Evolutionary conservation across 1,140 invertebrate genomes (phyloP).

Genomic region (Solenopsis fugax): DNA sequence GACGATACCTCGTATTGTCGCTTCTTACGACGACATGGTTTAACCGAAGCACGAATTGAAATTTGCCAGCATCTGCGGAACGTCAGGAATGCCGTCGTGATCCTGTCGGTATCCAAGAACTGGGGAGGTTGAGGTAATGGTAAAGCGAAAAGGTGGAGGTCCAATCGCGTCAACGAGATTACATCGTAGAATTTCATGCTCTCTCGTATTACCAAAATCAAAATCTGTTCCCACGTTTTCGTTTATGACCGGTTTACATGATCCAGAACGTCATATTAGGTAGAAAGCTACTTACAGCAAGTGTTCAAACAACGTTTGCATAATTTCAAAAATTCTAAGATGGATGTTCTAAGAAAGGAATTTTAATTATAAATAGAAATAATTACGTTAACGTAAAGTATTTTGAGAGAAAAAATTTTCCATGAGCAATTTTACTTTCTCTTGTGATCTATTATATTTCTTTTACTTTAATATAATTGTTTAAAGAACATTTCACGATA

Average conservation of each 20-base stretch:
- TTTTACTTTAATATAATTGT: too few relatives aligned
- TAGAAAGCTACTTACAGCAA: neutral
- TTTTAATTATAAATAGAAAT: neutral
- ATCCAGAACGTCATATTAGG: neutral
- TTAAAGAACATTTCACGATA: neutral
- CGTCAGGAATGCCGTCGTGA: constrained; percentile 50
- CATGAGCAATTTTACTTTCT: neutral
- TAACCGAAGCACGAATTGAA: constrained; percentile 60
- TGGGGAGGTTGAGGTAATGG: constrained; percentile 18
- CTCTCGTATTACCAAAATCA: constrained; percentile 43
- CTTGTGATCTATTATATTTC: neutral
- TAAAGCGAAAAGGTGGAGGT: constrained; percentile 50
- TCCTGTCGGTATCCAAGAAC: constrained; percentile 48
- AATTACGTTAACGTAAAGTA: neutral
- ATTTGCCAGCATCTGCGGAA: constrained; percentile 56
- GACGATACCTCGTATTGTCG: constrained; percentile 4
- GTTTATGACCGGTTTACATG: constrained; percentile 3
- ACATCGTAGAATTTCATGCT: constrained; percentile 56
- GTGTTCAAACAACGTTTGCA: neutral
- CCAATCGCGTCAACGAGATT: constrained; percentile 62
- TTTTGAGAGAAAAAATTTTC: neutral
- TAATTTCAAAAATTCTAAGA: neutral
- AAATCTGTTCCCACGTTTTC: constrained; percentile 35
- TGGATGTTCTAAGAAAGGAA: neutral
- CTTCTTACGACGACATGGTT: constrained; percentile 31